These are phyloP conservation scores for Macroramphosus scolopax DNA, from an alignment of 2,797 vertebrate species.

Conservation along the genomic window DNA sequence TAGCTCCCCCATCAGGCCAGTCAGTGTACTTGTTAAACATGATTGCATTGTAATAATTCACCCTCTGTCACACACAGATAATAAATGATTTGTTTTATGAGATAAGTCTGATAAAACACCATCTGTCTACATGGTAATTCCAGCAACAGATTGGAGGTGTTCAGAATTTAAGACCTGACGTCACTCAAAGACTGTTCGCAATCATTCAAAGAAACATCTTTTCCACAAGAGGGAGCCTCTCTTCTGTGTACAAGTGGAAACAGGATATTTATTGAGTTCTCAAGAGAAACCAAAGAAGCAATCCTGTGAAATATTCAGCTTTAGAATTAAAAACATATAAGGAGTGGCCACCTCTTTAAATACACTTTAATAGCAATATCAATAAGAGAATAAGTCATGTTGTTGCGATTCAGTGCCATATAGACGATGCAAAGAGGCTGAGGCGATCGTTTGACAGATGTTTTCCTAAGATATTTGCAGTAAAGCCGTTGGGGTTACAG, in stretches of 20 bases:
- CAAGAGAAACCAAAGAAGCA: background rate
- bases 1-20: conserved; percentile 29
- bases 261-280: background rate
- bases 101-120: too few relatives aligned
- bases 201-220: too few relatives aligned
- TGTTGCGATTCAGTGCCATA: too few relatives aligned
- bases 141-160: too few relatives aligned
- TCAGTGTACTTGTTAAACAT: background rate
- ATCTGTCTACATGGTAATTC: too few relatives aligned
- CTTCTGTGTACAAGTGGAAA: background rate
- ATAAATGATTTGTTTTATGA: too few relatives aligned
- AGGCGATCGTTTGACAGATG: background rate
- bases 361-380: too few relatives aligned
- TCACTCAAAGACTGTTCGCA: too few relatives aligned
- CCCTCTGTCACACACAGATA: background rate
- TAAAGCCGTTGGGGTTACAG: too few relatives aligned
- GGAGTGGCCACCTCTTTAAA: too few relatives aligned
- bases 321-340: conserved; percentile 2
- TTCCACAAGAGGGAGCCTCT: conserved; percentile 1
- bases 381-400: background rate
- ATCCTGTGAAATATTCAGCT: background rate
- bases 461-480: background rate
- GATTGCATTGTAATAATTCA: background rate
- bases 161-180: too few relatives aligned
- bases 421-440: background rate